These are phyloP conservation scores for Pharmacophagus antenor DNA, from an alignment of 2,888 invertebrate species.

Conservation along the genomic window DNA sequence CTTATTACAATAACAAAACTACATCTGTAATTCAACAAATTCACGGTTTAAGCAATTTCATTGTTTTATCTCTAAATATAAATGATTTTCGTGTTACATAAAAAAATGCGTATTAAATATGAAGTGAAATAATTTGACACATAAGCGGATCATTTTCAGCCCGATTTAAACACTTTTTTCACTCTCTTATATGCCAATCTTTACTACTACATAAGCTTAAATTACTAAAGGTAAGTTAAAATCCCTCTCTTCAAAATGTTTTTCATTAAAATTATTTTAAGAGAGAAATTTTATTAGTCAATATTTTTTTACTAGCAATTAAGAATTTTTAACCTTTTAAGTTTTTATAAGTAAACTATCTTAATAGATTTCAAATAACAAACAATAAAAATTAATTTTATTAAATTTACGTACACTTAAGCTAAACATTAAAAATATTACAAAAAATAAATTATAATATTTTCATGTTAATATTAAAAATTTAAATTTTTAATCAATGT, in stretches of 20 bases:
- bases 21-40: neutral
- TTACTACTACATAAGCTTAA: neutral
- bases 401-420: neutral
- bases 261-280: neutral
- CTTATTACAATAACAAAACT: conserved; percentile 2
- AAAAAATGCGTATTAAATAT: neutral
- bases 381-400: no score
- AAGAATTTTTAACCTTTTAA: no score
- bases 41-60: neutral
- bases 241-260: neutral
- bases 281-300: neutral
- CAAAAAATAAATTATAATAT: neutral
- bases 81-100: neutral
- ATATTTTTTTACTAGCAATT: no score
- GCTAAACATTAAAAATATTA: neutral
- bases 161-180: neutral
- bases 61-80: neutral
- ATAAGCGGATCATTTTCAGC: neutral
- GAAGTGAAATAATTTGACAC: neutral
- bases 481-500: neutral
- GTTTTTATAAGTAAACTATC: no score
- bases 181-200: neutral
- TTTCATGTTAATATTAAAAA: neutral
- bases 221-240: neutral
- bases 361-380: no score